These are phyloP conservation scores for Benthosema pterotum DNA, from an alignment of 2,797 vertebrate species.

Conservation along the genomic window DNA sequence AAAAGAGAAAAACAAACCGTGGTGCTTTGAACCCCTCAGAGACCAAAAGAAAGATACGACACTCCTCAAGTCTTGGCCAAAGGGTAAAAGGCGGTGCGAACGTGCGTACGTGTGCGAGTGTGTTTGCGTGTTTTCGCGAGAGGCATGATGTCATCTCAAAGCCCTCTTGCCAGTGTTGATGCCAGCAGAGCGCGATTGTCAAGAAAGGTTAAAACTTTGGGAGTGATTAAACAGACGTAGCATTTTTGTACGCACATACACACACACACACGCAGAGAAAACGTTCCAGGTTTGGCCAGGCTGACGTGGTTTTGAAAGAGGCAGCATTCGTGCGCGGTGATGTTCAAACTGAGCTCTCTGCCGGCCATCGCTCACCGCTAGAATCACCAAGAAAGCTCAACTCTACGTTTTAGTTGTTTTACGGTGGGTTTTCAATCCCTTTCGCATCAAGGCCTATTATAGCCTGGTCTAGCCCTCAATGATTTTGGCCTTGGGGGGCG, in stretches of 20 bases:
- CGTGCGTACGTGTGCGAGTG: slow-evolving; percentile 26
- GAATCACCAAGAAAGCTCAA: too few species aligned
- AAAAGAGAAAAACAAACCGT: slow-evolving; percentile 47
- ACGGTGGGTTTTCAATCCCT: too few species aligned
- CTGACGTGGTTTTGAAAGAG: too few species aligned
- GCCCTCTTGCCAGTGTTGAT: slow-evolving; percentile 46
- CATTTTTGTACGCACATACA: slow-evolving; percentile 14
- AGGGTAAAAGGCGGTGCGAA: slow-evolving; percentile 6
- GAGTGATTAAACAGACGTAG: slow-evolving; percentile 46
- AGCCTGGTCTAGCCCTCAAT: too few species aligned
- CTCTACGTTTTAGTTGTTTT: too few species aligned
- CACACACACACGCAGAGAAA: too few species aligned
- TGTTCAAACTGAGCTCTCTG: too few species aligned
- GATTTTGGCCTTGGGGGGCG: too few species aligned
- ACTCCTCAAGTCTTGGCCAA: slow-evolving; percentile 40
- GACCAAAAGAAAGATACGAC: slow-evolving; percentile 27
- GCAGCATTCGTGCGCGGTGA: too few species aligned
- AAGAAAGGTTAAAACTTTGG: slow-evolving; percentile 50
- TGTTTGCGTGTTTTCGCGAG: slow-evolving; percentile 33
- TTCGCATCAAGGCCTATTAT: too few species aligned
- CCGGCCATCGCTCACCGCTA: too few species aligned
- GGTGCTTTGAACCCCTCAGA: slow-evolving; percentile 24
- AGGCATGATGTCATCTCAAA: slow-evolving; percentile 65
- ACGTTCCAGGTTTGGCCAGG: too few species aligned
- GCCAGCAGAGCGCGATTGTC: slow-evolving; percentile 58